A percentile compares a stretch with the other conserved stretches of the same genome.
phyloP scores from a whole-genome alignment of 2,113 vertebrate species.

The Haemorhous mexicanus region DNA sequence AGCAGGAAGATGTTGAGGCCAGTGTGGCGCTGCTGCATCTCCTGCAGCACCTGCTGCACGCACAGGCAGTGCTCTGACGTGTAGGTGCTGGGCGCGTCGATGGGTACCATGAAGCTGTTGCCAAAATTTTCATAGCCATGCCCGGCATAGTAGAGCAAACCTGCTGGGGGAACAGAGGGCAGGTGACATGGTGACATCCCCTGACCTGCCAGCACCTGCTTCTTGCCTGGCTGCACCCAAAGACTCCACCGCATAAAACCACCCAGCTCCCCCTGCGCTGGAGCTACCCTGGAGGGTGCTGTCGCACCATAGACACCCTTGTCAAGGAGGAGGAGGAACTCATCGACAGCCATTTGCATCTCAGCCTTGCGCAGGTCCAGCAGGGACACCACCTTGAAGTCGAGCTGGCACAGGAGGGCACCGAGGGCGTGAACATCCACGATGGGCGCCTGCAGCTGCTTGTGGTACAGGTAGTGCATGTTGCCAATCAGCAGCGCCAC shows the following conservation, averaged over 20 bases:
- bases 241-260: background rate
- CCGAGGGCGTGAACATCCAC: constrained; percentile 81
- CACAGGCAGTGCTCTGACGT: constrained; percentile 83
- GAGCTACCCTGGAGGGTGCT: fast-evolving
- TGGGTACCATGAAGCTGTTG: constrained; percentile 91
- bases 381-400: constrained; percentile 88
- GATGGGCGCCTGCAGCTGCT: constrained; percentile 79
- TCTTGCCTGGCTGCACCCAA: background rate
- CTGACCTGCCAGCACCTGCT: background rate
- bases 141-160: constrained; percentile 85
- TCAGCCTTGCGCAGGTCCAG: constrained; percentile 84
- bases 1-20: constrained; percentile 86
- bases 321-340: constrained; percentile 85
- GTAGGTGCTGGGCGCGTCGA: constrained; percentile 78
- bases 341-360: constrained; percentile 83
- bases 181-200: background rate
- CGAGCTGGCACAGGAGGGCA: constrained; percentile 80
- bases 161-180: constrained; percentile 24
- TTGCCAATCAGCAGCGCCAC: constrained; percentile 87
- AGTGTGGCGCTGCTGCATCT: constrained; percentile 83
- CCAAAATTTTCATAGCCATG: constrained; percentile 88
- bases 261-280: fast-evolving
- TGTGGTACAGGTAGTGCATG: constrained; percentile 83
- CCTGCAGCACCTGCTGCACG: constrained; percentile 80
- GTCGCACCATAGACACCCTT: constrained; percentile 81